phyloP scores from a whole-genome alignment of 2,888 invertebrate species.

The Globia sparganii region DNA sequence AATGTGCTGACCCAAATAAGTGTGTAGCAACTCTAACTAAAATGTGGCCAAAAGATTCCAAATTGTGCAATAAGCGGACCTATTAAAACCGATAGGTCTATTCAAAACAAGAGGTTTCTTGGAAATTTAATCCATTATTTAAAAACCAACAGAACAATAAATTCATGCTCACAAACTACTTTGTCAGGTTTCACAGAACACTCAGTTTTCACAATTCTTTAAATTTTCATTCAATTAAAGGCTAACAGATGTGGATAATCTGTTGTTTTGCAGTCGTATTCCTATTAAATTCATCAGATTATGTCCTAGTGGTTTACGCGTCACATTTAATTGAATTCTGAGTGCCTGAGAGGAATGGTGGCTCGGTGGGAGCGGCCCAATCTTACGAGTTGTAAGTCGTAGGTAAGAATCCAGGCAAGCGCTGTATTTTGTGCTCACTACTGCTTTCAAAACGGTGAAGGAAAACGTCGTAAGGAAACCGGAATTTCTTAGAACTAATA shows the following conservation, averaged over 20 bases:
- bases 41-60: neutral
- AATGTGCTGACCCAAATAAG: neutral
- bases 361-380: too few species aligned
- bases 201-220: neutral
- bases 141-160: neutral
- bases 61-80: neutral
- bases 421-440: too few species aligned
- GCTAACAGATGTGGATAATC: too few species aligned
- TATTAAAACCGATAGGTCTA: neutral
- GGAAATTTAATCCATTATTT: neutral
- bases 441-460: too few species aligned
- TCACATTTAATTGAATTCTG: neutral
- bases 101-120: neutral
- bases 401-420: too few species aligned
- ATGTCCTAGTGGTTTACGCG: neutral
- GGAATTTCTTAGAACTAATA: too few species aligned
- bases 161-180: neutral
- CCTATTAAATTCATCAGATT: neutral
- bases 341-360: too few species aligned
- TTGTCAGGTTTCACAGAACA: conserved; percentile 15
- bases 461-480: too few species aligned
- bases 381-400: too few species aligned
- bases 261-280: neutral
- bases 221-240: too few species aligned
- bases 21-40: neutral